phyloP scores from a whole-genome alignment of 2,888 invertebrate species.

The Myopa tessellatipennis region DNA sequence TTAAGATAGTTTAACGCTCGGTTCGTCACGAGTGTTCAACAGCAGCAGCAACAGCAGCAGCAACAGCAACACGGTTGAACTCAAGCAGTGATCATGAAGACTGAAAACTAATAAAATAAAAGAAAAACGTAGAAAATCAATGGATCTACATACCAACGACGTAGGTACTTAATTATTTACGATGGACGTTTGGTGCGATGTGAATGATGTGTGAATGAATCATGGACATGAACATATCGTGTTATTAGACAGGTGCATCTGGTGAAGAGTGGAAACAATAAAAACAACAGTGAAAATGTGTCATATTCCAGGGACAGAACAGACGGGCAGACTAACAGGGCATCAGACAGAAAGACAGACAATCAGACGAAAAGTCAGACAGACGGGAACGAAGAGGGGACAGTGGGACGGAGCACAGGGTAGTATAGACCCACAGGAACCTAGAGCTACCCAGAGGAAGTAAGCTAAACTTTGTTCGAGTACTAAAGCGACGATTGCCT shows the following conservation, averaged over 20 bases:
- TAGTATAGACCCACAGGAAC: no score
- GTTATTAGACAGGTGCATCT: no score
- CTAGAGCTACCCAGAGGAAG: no score
- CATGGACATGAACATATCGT: background rate
- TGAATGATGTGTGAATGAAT: background rate
- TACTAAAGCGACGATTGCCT: no score
- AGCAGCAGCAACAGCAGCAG: background rate
- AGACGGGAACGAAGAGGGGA: no score
- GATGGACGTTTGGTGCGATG: background rate
- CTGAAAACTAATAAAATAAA: background rate
- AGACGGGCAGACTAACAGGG: background rate
- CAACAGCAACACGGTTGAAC: no score
- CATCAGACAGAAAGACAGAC: background rate
- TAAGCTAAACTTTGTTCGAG: no score
- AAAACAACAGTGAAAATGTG: background rate
- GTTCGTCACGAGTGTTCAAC: slow-evolving; percentile 21
- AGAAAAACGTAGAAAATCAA: background rate
- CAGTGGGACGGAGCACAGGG: no score
- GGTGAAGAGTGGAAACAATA: no score
- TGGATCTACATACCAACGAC: background rate
- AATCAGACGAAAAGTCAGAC: background rate
- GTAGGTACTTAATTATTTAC: background rate
- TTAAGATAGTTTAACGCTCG: slow-evolving; percentile 21
- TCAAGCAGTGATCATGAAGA: background rate
- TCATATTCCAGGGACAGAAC: background rate